These are phyloP conservation scores for Drosophila melanogaster DNA, from an alignment of 1,140 invertebrate species.

Conservation along the genomic window Release_6_plus_ISO1_MT NT_033777.3:22118001-22118500, in stretches of 20 bases:
- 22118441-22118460: neutral
- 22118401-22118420: constrained; percentile 30
- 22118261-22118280: constrained; percentile 6
- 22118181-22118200: neutral
- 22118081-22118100: constrained; percentile 3
- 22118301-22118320: constrained; percentile 26
- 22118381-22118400: constrained; percentile 27
- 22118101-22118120: neutral
- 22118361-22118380: constrained; percentile 5
- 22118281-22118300: constrained; percentile 41
- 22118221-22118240: constrained; percentile 28
- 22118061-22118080: neutral
- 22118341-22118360: constrained; percentile 25
- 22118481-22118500: constrained; percentile 19
- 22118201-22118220: constrained; percentile 2
- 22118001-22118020: constrained; percentile 1
- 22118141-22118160: neutral
- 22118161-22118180: neutral
- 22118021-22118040: neutral
- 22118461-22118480: neutral
- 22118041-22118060: neutral
- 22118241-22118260: constrained; percentile 21
- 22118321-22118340: constrained; percentile 38
- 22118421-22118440: constrained; percentile 23
- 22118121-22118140: neutral